phyloP scores from a whole-genome alignment of 2,888 invertebrate genomes.

The Punctoribates punctum region DNA sequence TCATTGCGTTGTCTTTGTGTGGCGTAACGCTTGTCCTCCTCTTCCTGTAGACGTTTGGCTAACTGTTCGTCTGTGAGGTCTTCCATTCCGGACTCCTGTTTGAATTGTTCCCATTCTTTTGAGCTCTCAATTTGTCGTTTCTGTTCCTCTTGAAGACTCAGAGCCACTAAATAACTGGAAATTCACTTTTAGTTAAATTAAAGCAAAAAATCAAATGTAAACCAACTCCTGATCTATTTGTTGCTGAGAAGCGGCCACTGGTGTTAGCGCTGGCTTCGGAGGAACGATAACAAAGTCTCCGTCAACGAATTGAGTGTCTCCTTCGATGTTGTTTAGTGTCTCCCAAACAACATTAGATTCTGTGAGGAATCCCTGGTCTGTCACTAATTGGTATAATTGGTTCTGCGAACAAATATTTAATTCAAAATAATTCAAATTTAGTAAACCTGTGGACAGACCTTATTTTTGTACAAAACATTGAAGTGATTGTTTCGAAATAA shows the following conservation, averaged over 20 bases:
- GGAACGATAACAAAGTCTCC: conserved; percentile 55
- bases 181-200: conserved; percentile 38
- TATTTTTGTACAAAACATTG: conserved; percentile 57
- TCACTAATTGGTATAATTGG: conserved; percentile 58
- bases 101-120: conserved; percentile 50
- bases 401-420: conserved; percentile 51
- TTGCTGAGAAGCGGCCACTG: conserved; percentile 48
- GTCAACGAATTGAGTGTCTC: conserved; percentile 59
- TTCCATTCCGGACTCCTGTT: conserved; percentile 43
- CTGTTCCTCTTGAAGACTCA: conserved; percentile 56
- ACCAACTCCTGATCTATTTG: conserved; percentile 56
- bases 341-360: conserved; percentile 60
- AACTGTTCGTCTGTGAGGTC: conserved; percentile 54
- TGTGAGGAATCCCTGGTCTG: conserved; percentile 60
- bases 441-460: conserved; percentile 52
- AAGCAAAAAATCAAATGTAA: conserved; percentile 33
- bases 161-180: conserved; percentile 56
- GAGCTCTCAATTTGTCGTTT: conserved; percentile 49
- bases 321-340: conserved; percentile 59
- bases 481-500: conserved; percentile 63
- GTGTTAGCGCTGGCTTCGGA: conserved; percentile 48
- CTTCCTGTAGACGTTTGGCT: conserved; percentile 56
- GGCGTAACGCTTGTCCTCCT: conserved; percentile 52
- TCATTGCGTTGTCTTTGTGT: not conserved
- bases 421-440: conserved; percentile 5